Evolutionary conservation across 2,888 invertebrate species (phyloP), one percentile per base, ranked within the genome.

Genomic region (Choristoneura rosaceana): DNA sequence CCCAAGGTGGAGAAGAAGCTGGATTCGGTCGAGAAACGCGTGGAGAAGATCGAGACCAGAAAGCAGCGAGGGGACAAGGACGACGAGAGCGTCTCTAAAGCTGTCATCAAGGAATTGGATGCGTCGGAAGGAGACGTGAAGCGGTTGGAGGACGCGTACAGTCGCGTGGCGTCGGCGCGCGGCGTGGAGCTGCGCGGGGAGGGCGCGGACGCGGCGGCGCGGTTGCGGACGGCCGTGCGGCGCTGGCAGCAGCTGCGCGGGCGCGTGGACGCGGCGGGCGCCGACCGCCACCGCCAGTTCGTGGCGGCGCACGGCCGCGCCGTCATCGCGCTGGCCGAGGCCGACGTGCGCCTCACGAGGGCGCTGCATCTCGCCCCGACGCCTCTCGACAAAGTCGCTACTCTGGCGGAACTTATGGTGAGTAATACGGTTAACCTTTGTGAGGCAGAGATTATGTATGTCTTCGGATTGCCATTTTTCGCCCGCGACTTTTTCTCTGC

Each of bases 301-400:
- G 95, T 96, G 14, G 94, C 95, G 3, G 96, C 96, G 14, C 97
- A 97, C 74, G 96, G 96, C 4, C 95, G 95, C 43, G 96, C 97
- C 0, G 95, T 97, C 0, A 95, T 97, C 12, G 95, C 96, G 3
- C 87, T 98, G 33, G 96, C 96, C 0, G 95, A 96, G 78, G 95
- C 97, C 0, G 97, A 97, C 79, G 96, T 96, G 0, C 93, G 96
- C 50, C 89, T 98, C 15, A 97, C 97, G 0, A 95, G 97, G 71
- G 88, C 97, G 3, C 94, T 97, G 79, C 96, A 96, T 78, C 90
- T 97, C 1, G 91, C 95, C 0, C 93, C 93, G 76, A 88, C 77
- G 80, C 95, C 81, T 76, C 90, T 79, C 77, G 95, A 87, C 82
- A 93, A 84, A 79, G 90, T 62, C 74, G 94, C 80, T 78, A 94